Percentiles rank a stretch among this genome's conserved stretches.
Evolutionary conservation across 2,113 vertebrate species (phyloP).

Genomic region (Antechinus stuartii): DNA sequence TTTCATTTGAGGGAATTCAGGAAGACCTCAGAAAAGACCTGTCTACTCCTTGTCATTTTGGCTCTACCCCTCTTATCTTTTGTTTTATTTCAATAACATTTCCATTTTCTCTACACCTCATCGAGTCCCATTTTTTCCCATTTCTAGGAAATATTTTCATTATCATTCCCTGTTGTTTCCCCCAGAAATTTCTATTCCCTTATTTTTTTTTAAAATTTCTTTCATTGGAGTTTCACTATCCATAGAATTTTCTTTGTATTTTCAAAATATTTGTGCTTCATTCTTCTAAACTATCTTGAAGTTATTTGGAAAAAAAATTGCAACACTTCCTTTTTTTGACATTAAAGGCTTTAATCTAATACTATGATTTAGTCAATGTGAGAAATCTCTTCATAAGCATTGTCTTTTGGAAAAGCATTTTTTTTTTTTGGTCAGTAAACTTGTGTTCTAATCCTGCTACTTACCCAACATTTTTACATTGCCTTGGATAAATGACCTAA

Average conservation of each 20-base stretch:
- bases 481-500: background rate
- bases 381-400: background rate
- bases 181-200: too few species aligned
- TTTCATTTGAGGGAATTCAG: too few species aligned
- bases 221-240: too few species aligned
- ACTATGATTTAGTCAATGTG: background rate
- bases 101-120: background rate
- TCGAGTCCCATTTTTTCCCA: background rate
- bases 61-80: background rate
- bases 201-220: too few species aligned
- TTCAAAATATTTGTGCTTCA: too few species aligned
- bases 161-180: too few species aligned
- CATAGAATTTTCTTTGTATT: too few species aligned
- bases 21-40: too few species aligned
- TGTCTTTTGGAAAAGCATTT: background rate
- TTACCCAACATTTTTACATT: background rate
- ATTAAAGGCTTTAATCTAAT: background rate
- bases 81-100: background rate
- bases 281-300: too few species aligned
- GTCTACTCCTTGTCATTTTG: too few species aligned
- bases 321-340: background rate
- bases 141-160: background rate
- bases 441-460: background rate
- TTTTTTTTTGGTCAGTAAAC: background rate
- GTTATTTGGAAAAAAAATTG: background rate